A percentile compares a stretch with the other conserved stretches of the same genome.
Conservation (phyloP, 2,888 invertebrate species). For the Pseudococcus viburni region DNA sequence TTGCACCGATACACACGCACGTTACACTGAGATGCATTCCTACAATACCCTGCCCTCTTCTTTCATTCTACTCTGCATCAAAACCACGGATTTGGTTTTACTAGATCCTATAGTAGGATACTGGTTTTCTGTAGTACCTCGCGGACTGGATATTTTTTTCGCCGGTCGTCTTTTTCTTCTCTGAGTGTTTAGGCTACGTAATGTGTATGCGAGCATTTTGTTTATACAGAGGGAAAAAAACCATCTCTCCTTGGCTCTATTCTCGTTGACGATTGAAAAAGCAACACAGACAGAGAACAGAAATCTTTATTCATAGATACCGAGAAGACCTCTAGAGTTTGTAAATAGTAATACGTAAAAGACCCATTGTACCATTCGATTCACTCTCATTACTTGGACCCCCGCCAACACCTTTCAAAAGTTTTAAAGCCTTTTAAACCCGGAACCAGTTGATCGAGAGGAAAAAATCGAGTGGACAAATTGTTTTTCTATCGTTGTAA, state of each 20-base stretch:
- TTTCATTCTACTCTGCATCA: neutral
- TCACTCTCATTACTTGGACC: neutral
- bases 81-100: neutral
- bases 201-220: conserved; percentile 6
- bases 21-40: conserved; percentile 9
- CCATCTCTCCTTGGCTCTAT: neutral
- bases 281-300: neutral
- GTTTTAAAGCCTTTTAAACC: neutral
- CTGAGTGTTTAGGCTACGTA: neutral
- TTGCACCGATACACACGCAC: neutral
- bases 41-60: neutral
- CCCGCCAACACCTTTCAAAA: neutral
- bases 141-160: conserved; percentile 22
- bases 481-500: neutral
- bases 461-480: neutral
- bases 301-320: conserved; percentile 18
- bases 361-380: neutral
- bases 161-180: neutral
- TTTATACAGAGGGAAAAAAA: neutral
- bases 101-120: conserved; percentile 4
- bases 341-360: too few species aligned
- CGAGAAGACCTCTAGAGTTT: neutral
- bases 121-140: conserved; percentile 22
- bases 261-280: neutral
- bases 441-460: neutral